Base-by-base conservation (phyloP, 2,797 vertebrate genomes). In the Trematomus bernacchii region DNA sequence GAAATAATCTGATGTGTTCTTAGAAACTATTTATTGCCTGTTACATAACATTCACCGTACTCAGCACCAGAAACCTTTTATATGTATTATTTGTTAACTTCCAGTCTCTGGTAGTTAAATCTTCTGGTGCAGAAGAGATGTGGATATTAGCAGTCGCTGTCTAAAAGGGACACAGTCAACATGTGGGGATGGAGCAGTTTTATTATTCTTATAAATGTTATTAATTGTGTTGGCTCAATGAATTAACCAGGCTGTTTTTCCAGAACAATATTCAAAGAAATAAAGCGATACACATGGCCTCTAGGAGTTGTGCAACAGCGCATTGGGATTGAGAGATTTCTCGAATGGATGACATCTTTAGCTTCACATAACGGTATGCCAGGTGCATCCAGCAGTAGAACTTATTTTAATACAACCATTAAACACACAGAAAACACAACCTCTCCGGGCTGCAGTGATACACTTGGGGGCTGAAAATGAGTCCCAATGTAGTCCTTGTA, bases 81-180 rank as follows among this genome's bases (percentile, higher is more conserved):
- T 18, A 43, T 43, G 53, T 77, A 40, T 68, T 73, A 58, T 48
- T 72, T 65, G 53, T 70, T 71, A 73, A 67, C 44, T n/a, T 73
- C 10, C 19, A 50, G 7, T 63, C 61, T 71, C 73, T 69, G 70
- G 42, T 74, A 66, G 19, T 40, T 58, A 30, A 48, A 54, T 50
- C 10, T 18, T 48, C 51, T 48, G 63, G 37, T 30, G 44, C 3
- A 15, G 40, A 3, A 47, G 68, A 47, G 18, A 61, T 43, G 43
- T 37, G 14, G 33, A 67, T 53, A 14, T n/a, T n/a, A 54, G 12
- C 40, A 9, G 16, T 9, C 23, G 19, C 9, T 18, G 40, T 8
- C 11, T 2, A 19, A 63, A 66, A 64, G 33, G 33, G 54, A 70
- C 23, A 42, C 21, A 68, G 54, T 55, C 59, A 18, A 44, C 40